These are phyloP conservation scores for Holacanthella duospinosa DNA, from an alignment of 2,888 invertebrate species.

Conservation along the genomic window DNA sequence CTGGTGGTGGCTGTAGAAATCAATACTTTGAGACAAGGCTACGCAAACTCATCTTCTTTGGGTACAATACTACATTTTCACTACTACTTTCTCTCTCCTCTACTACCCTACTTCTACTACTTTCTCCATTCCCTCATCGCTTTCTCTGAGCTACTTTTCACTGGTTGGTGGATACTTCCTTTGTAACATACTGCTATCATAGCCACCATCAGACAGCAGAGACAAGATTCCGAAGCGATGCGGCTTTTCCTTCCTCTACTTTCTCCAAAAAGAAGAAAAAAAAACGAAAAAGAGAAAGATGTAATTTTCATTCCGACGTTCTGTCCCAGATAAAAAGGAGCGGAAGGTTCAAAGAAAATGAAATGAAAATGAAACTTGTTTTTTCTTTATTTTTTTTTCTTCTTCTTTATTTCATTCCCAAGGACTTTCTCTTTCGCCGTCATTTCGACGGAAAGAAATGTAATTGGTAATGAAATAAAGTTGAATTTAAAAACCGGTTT, in stretches of 20 bases:
- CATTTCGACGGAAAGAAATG: background rate
- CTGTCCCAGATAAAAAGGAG: constrained; percentile 1
- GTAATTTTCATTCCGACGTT: background rate
- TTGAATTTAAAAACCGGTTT: background rate
- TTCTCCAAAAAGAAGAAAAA: background rate
- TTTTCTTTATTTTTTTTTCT: background rate
- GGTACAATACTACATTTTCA: background rate
- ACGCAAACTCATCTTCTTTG: constrained; percentile 29
- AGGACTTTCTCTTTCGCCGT: background rate
- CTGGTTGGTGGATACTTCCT: background rate
- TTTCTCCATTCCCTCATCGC: background rate
- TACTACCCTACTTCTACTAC: background rate
- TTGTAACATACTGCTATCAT: background rate
- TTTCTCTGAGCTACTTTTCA: background rate
- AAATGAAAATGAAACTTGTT: background rate
- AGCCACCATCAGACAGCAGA: background rate
- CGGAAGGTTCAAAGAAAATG: constrained; percentile 3
- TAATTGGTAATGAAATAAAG: constrained; percentile 5
- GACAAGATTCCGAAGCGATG: background rate
- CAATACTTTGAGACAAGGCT: constrained; percentile 29
- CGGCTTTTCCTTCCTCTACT: background rate
- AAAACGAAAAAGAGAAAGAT: background rate
- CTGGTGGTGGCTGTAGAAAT: too few relatives aligned
- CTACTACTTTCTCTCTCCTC: background rate
- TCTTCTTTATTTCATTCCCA: background rate